These are phyloP conservation scores for Loxodonta africana DNA, from an alignment of 2,113 vertebrate species.

Conservation along the genomic window DNA sequence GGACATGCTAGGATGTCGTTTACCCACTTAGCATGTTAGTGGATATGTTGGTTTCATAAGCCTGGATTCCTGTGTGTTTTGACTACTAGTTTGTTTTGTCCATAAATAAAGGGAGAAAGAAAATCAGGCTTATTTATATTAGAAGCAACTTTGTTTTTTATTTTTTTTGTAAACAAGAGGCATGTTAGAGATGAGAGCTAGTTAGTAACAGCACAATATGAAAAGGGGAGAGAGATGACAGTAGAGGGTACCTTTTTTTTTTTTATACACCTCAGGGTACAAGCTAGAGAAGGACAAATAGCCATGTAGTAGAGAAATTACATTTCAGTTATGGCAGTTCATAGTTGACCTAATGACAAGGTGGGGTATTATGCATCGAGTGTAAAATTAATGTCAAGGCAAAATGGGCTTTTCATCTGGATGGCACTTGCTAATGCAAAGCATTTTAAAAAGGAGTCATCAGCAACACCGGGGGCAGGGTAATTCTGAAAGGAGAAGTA, in stretches of 20 bases:
- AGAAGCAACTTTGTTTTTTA: not conserved
- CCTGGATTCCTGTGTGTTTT: not conserved
- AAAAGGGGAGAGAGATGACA: slow-evolving; percentile 33
- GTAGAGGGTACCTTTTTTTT: slow-evolving; percentile 1
- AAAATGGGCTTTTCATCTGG: slow-evolving; percentile 80
- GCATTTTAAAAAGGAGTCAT: slow-evolving; percentile 71
- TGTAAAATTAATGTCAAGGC: slow-evolving; percentile 80
- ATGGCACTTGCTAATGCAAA: slow-evolving; percentile 75
- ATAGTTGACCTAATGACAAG: slow-evolving; percentile 78
- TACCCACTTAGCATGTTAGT: not conserved
- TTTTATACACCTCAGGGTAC: not conserved
- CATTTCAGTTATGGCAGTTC: slow-evolving; percentile 59
- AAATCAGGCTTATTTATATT: not conserved
- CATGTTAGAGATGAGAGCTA: not conserved
- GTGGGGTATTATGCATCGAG: slow-evolving; percentile 67
- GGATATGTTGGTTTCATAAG: not conserved
- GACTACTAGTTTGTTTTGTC: not conserved
- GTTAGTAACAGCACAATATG: not conserved
- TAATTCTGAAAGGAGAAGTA: slow-evolving; percentile 74
- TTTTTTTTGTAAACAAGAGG: not conserved
- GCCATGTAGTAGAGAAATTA: slow-evolving; percentile 53
- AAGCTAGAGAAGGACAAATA: slow-evolving; percentile 70
- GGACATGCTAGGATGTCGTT: rapidly evolving
- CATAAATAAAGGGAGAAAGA: not conserved
- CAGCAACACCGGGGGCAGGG: slow-evolving; percentile 69